Conservation (phyloP, 2,888 invertebrate genomes). For the Bedellia somnulentella region DNA sequence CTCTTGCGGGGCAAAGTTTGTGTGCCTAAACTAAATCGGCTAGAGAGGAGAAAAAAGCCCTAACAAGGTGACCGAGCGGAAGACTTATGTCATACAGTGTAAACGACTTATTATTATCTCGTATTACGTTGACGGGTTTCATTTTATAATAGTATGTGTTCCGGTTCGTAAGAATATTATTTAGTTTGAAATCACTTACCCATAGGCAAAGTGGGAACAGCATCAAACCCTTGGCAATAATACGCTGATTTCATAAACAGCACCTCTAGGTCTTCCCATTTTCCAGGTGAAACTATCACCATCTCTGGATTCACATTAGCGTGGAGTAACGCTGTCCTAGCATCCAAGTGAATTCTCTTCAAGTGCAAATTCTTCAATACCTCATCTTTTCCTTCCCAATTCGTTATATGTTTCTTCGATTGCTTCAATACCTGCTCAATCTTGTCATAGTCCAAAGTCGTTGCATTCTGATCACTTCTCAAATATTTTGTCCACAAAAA, state of each 20-base stretch:
- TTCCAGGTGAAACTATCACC: conserved; percentile 22
- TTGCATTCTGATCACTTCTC: conserved; percentile 15
- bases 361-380: conserved; percentile 15
- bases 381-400: conserved; percentile 18
- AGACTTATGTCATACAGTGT: too few species aligned
- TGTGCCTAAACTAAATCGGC: too few species aligned
- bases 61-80: too few species aligned
- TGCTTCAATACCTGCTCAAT: conserved; percentile 17
- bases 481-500: conserved; percentile 28
- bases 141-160: too few species aligned
- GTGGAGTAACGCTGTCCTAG: conserved; percentile 26
- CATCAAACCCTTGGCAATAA: conserved; percentile 20
- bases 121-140: too few species aligned
- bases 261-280: conserved; percentile 25
- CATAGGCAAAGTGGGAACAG: conserved; percentile 17
- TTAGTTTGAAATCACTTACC: conserved; percentile 28
- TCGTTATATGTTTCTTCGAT: conserved; percentile 16
- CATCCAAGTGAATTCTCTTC: conserved; percentile 30
- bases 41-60: too few species aligned
- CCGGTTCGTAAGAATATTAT: too few species aligned
- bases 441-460: conserved; percentile 10
- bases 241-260: conserved; percentile 28
- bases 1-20: too few species aligned
- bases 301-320: conserved; percentile 23
- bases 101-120: too few species aligned